A percentile compares a stretch with the other conserved stretches of the same genome.
phyloP scores from a whole-genome alignment of 2,113 vertebrate species.

The Chrysochloris asiatica region DNA sequence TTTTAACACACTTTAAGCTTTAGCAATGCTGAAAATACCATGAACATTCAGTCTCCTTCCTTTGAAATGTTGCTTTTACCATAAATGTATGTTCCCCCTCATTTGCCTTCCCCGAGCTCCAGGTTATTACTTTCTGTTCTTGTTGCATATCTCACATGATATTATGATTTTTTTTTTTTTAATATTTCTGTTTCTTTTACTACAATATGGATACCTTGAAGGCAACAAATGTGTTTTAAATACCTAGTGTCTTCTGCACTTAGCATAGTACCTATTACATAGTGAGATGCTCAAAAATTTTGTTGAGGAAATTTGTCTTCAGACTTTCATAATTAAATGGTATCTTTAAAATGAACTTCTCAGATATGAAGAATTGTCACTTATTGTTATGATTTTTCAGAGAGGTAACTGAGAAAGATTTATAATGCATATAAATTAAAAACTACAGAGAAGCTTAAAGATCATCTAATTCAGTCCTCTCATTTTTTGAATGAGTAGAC shows the following conservation, averaged over 20 bases:
- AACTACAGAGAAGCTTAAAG: background rate
- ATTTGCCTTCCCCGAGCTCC: no score
- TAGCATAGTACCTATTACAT: background rate
- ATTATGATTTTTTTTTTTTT: background rate
- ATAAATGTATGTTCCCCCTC: background rate
- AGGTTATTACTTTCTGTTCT: background rate
- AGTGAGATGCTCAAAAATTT: background rate
- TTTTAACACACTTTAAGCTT: background rate
- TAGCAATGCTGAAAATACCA: background rate
- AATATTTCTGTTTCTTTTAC: background rate
- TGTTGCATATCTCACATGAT: background rate
- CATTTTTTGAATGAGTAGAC: background rate
- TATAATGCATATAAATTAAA: background rate
- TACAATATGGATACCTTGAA: background rate
- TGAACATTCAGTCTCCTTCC: background rate
- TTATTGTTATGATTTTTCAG: constrained; percentile 2
- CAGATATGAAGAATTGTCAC: background rate
- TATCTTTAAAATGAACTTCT: background rate
- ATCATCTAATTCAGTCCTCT: background rate
- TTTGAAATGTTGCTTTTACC: background rate
- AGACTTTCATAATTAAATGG: background rate
- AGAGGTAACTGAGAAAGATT: background rate
- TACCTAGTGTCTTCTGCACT: background rate
- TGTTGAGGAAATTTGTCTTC: background rate
- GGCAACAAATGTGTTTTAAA: background rate